Percentiles rank a stretch among this genome's conserved stretches.
Evolutionary conservation across 2,797 vertebrate species (phyloP).

Genomic region (Rhinatrema bivittatum): DNA sequence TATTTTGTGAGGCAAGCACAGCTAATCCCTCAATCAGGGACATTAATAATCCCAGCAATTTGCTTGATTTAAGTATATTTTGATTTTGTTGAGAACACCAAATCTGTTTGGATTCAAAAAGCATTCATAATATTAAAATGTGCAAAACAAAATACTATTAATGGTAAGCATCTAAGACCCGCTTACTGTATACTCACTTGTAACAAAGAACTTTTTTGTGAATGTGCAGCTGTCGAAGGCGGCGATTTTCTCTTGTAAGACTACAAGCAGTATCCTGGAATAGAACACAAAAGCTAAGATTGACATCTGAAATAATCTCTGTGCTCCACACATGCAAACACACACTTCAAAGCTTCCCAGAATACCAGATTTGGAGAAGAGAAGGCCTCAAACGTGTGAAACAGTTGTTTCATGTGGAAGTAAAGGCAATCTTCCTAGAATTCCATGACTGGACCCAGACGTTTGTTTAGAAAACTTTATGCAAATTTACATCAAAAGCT

Average conservation of each 20-base stretch:
- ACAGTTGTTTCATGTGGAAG: slow-evolving; percentile 3
- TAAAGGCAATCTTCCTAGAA: not conserved
- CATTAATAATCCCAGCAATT: not conserved
- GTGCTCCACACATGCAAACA: not conserved
- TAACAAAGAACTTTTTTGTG: slow-evolving; percentile 97
- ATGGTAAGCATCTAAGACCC: too few relatives aligned
- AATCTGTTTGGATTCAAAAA: not conserved
- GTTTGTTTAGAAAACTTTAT: too few relatives aligned
- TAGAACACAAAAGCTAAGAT: slow-evolving; percentile 11
- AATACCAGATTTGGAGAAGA: too few relatives aligned
- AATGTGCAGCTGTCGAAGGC: slow-evolving; percentile 98
- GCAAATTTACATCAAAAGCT: too few relatives aligned
- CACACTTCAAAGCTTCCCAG: too few relatives aligned
- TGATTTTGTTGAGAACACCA: not conserved
- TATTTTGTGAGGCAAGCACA: too few relatives aligned
- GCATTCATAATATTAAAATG: too few relatives aligned
- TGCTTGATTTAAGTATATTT: not conserved
- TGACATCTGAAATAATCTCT: not conserved
- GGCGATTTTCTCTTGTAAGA: slow-evolving; percentile 95
- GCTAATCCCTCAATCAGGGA: too few relatives aligned
- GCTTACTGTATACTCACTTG: slow-evolving; percentile 74
- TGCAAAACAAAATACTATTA: too few relatives aligned
- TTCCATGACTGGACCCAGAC: too few relatives aligned
- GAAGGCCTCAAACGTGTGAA: not conserved
- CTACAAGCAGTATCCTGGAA: slow-evolving; percentile 86